phyloP scores from a whole-genome alignment of 2,888 invertebrate genomes.

The Altica lythri region DNA sequence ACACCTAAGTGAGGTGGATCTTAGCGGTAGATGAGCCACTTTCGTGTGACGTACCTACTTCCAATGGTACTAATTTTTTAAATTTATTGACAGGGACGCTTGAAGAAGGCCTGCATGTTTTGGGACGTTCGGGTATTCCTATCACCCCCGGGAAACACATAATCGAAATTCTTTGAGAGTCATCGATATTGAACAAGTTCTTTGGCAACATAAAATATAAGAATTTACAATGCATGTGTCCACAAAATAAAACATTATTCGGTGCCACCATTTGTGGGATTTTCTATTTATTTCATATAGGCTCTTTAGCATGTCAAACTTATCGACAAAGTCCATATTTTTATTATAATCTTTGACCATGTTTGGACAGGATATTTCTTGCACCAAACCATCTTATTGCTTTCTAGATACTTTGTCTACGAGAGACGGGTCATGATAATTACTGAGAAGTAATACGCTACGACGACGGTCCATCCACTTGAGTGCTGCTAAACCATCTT shows the following conservation, averaged over 20 bases:
- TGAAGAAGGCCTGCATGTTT: not conserved
- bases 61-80: not conserved
- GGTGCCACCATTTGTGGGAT: conserved; percentile 19
- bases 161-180: conserved; percentile 21
- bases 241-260: conserved; percentile 17
- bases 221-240: conserved; percentile 21
- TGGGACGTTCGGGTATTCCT: conserved; percentile 6
- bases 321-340: too few species aligned
- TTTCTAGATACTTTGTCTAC: conserved; percentile 8
- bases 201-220: conserved; percentile 13
- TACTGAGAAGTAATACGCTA: conserved; percentile 13
- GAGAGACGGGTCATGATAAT: conserved; percentile 15
- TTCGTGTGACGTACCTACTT: too few species aligned
- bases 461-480: conserved; percentile 23
- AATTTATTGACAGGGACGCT: not conserved
- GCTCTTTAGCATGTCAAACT: not conserved
- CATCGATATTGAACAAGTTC: conserved; percentile 10
- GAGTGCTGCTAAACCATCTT: conserved; percentile 16
- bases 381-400: too few species aligned
- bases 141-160: conserved; percentile 14
- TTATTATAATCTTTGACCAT: not conserved
- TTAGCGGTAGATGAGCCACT: not conserved
- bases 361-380: conserved; percentile 11
- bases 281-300: not conserved
- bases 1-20: not conserved